A percentile compares a stretch with the other conserved stretches of the same genome.
Conservation (phyloP, 23 tunicate species). For the Pegea sp. region DNA sequence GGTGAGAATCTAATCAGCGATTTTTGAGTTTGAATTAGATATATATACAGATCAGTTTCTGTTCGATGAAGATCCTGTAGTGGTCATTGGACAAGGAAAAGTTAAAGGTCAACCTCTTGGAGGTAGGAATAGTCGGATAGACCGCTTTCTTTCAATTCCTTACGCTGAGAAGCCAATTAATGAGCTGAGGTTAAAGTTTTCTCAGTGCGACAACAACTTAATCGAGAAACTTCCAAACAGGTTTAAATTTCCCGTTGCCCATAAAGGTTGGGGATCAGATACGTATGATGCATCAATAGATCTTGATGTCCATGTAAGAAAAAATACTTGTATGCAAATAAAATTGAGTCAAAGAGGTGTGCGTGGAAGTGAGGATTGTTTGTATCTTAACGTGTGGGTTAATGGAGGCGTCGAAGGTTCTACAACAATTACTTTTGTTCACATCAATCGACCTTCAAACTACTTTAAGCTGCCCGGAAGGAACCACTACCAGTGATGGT, state of each 20-base stretch:
- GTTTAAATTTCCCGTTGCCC: conserved; percentile 23
- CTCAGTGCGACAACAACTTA: no score
- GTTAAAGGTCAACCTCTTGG: conserved; percentile 16
- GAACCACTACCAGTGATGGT: conserved; percentile 43
- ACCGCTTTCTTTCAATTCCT: conserved; percentile 40
- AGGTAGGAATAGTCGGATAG: conserved; percentile 9
- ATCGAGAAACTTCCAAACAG: no score
- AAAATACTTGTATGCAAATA: conserved; percentile 23
- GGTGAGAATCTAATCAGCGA: no score
- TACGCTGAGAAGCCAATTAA: conserved; percentile 32
- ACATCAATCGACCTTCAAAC: no score
- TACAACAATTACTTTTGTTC: no score
- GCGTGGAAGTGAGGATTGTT: conserved; percentile 35
- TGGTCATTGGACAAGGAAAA: conserved; percentile 17
- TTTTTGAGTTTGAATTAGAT: no score
- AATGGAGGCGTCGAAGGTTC: conserved; percentile 40
- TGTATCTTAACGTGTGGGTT: conserved; percentile 42
- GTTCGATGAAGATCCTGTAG: conserved; percentile 12
- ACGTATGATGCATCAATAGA: conserved; percentile 25
- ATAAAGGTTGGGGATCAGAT: conserved; percentile 18
- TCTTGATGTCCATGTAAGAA: conserved; percentile 4
- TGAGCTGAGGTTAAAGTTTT: conserved; percentile 31
- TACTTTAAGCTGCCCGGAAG: conserved; percentile 28
- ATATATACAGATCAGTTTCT: no score
- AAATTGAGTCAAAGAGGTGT: conserved; percentile 10